These are phyloP conservation scores for Chaunax sp. DNA, from an alignment of 2,797 vertebrate species.

Conservation along the genomic window DNA sequence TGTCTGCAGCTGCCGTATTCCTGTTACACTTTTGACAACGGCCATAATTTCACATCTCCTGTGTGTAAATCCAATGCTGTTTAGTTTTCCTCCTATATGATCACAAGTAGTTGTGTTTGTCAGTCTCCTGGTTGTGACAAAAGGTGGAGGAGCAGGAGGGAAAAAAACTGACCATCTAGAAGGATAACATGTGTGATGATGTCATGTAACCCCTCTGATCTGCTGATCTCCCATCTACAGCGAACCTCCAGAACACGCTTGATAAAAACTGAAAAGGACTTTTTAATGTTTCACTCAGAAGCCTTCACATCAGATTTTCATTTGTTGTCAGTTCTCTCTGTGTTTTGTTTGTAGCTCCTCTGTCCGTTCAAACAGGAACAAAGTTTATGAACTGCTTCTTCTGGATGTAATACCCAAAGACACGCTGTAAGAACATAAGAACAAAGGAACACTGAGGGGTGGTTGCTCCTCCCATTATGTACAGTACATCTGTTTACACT, in stretches of 20 bases:
- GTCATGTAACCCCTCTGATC: conserved; percentile 42
- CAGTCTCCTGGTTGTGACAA: not conserved
- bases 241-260: conserved; percentile 9
- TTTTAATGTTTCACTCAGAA: conserved; percentile 32
- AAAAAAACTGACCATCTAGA: conserved; percentile 25
- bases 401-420: not conserved
- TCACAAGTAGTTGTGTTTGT: conserved; percentile 3
- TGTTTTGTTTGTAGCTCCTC: not conserved
- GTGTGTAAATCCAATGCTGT: not conserved
- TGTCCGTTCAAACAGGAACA: too few relatives aligned
- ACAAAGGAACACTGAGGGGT: not conserved
- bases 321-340: conserved; percentile 18
- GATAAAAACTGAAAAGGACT: not conserved
- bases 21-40: not conserved
- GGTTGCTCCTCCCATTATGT: not conserved
- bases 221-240: conserved; percentile 19
- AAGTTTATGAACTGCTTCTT: not conserved
- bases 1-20: not conserved
- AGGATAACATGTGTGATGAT: conserved; percentile 37
- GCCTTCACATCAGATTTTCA: not conserved
- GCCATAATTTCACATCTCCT: not conserved
- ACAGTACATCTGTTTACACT: not conserved
- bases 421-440: not conserved
- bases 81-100: conserved; percentile 6
- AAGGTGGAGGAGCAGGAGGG: too few relatives aligned